Percentiles rank a stretch among this genome's conserved stretches.
These are phyloP conservation scores for Spongilla lacustris DNA, from an alignment of 37 sponge, comb jelly and placozoan species.

Conservation along the genomic window DNA sequence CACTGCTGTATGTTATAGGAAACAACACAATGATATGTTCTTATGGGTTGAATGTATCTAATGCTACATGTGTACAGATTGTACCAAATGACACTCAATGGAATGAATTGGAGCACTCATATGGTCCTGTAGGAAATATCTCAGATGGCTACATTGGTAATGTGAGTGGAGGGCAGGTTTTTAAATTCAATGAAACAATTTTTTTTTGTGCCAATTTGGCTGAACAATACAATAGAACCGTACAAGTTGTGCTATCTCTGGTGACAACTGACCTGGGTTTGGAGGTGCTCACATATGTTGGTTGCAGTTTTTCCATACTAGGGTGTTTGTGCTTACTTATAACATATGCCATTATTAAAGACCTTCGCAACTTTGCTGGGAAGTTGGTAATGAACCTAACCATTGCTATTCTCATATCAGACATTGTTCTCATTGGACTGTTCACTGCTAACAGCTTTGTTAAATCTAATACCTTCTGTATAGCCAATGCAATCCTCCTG, in stretches of 20 bases:
- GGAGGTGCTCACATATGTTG: slow-evolving; percentile 40
- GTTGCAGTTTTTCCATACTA: slow-evolving; percentile 52
- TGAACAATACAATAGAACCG: background rate
- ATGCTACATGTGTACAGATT: background rate
- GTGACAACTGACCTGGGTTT: background rate
- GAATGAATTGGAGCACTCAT: background rate
- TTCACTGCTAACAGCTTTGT: background rate
- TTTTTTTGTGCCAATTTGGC: background rate
- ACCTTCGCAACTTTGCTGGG: too few relatives aligned
- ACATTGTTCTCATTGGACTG: slow-evolving; percentile 26
- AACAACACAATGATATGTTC: background rate
- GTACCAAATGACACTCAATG: background rate
- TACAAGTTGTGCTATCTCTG: too few relatives aligned
- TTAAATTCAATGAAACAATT: background rate
- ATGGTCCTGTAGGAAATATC: background rate
- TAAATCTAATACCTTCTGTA: background rate
- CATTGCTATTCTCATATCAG: slow-evolving; percentile 11
- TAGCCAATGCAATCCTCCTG: background rate
- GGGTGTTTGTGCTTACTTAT: slow-evolving; percentile 30
- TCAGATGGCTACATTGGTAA: background rate
- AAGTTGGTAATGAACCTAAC: slow-evolving; percentile 46
- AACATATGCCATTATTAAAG: slow-evolving; percentile 63
- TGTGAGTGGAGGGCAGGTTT: background rate
- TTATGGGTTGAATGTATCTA: background rate
- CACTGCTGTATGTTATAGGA: background rate